Conservation (phyloP, 2,113 vertebrate genomes). For the Poeciliopsis occidentalis region DNA sequence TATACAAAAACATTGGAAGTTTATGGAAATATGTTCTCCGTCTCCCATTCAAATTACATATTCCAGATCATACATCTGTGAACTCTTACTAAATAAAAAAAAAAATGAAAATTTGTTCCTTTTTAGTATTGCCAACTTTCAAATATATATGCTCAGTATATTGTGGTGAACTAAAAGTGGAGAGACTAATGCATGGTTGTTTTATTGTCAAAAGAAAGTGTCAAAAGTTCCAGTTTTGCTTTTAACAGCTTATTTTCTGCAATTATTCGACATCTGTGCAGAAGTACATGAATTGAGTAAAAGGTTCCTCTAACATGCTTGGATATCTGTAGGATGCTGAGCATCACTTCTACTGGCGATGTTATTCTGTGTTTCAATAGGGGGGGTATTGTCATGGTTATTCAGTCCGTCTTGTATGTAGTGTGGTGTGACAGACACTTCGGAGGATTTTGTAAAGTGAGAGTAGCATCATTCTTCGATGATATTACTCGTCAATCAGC, state of each 20-base stretch:
- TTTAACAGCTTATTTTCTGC: constrained; percentile 66
- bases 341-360: constrained; percentile 75
- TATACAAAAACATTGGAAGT: constrained; percentile 66
- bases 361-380: constrained; percentile 70
- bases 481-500: constrained; percentile 68
- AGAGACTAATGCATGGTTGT: constrained; percentile 79
- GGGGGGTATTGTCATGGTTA: constrained; percentile 66
- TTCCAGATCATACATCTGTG: constrained; percentile 73
- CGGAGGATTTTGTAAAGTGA: constrained; percentile 74
- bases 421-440: constrained; percentile 70
- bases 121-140: constrained; percentile 74
- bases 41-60: constrained; percentile 69
- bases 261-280: constrained; percentile 72
- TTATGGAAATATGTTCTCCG: constrained; percentile 69
- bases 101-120: constrained; percentile 65
- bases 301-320: constrained; percentile 70
- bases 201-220: constrained; percentile 76
- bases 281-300: constrained; percentile 71
- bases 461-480: constrained; percentile 71
- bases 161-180: constrained; percentile 77
- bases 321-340: constrained; percentile 77
- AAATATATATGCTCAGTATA: constrained; percentile 78
- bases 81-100: constrained; percentile 56
- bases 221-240: constrained; percentile 72
- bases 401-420: constrained; percentile 71